A percentile compares a stretch with the other conserved stretches of the same genome.
phyloP scores from a whole-genome alignment of 37 sponge, comb jelly and placozoan genomes.

The Petrosia ficiformis region DNA sequence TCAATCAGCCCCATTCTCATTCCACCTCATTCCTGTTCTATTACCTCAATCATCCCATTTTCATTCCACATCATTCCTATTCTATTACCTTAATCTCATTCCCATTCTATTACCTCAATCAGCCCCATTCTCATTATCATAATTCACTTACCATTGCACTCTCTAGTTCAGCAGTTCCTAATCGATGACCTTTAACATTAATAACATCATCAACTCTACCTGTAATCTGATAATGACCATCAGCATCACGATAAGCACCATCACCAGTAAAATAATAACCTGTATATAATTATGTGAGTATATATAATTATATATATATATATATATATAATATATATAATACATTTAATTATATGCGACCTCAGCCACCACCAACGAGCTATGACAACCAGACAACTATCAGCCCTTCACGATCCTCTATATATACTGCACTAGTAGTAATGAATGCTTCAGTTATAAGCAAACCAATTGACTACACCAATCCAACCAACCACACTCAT shows the following conservation, averaged over 20 bases:
- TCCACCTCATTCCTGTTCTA: no score
- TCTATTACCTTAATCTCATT: background rate
- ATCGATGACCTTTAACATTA: constrained; percentile 91
- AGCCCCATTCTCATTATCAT: no score
- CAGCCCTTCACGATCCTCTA: no score
- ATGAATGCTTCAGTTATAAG: no score
- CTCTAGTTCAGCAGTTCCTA: constrained; percentile 97
- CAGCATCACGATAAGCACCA: constrained; percentile 81
- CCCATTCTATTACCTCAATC: no score
- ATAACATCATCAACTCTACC: constrained; percentile 98
- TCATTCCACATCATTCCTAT: no score
- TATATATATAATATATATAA: background rate
- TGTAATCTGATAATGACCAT: constrained; percentile 92
- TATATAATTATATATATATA: background rate
- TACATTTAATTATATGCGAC: background rate
- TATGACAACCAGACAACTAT: no score
- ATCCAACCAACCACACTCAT: no score
- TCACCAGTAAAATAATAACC: constrained; percentile 89
- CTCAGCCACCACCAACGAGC: no score
- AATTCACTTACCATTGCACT: constrained; percentile 87
- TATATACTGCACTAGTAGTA: no score
- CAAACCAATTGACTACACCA: no score
- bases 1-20: background rate
- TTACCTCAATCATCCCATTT: no score
- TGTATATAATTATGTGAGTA: constrained; percentile 12